These are phyloP conservation scores for Periophthalmus modestus DNA, from an alignment of 2,113 vertebrate genomes.

Conservation along the genomic window DNA sequence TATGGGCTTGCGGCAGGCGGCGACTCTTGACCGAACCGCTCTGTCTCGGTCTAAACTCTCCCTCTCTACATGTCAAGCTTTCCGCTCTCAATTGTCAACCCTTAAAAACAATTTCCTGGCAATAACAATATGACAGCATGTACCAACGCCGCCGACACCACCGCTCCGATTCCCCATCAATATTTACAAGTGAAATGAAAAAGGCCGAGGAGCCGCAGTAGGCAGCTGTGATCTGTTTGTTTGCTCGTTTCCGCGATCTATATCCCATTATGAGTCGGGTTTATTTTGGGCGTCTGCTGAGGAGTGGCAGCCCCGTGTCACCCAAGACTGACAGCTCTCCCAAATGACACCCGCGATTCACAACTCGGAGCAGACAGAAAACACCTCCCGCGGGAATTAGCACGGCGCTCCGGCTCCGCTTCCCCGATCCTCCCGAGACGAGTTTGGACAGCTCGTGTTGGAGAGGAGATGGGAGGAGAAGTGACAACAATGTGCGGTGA, in stretches of 20 bases:
- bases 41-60: not conserved
- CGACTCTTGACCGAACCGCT: not conserved
- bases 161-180: not conserved
- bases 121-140: not conserved
- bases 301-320: conserved; percentile 31
- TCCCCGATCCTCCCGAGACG: not conserved
- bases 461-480: not conserved
- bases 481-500: not conserved
- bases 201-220: conserved; percentile 9
- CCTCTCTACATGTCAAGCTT: not conserved
- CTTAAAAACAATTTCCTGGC: conserved; percentile 4
- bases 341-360: conserved; percentile 23
- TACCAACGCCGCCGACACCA: not conserved
- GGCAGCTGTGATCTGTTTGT: conserved; percentile 16
- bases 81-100: not conserved
- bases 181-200: conserved; percentile 13
- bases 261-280: conserved; percentile 14
- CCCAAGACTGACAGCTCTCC: conserved; percentile 30
- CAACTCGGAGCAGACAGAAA: conserved; percentile 22
- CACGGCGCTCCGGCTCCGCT: not conserved
- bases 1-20: not conserved
- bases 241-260: conserved; percentile 12
- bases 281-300: conserved; percentile 25
- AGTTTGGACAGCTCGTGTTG: conserved; percentile 9
- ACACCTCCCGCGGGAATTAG: conserved; percentile 35